These are phyloP conservation scores for Vanessa cardui DNA, from an alignment of 2,888 invertebrate species.

Conservation along the genomic window DNA sequence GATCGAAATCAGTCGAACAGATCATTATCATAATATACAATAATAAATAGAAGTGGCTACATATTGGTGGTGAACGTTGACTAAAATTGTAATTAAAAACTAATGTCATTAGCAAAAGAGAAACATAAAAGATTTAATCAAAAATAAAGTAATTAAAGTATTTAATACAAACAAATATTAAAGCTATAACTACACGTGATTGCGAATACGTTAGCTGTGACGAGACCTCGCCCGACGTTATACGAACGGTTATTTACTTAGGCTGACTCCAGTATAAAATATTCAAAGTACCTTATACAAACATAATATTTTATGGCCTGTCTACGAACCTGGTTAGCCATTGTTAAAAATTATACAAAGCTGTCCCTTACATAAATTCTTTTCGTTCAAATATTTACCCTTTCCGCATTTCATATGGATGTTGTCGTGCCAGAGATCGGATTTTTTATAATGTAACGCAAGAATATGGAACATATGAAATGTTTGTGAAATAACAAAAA, in stretches of 20 bases:
- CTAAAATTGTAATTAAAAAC: background rate
- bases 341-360: constrained; percentile 36
- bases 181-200: constrained; percentile 45
- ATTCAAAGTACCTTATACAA: constrained; percentile 62
- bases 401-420: constrained; percentile 17
- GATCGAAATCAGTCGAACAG: too few species aligned
- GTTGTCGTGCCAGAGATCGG: background rate
- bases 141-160: constrained; percentile 5
- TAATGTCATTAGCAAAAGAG: too few species aligned
- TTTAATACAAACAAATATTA: constrained; percentile 22
- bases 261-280: constrained; percentile 62
- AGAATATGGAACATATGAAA: background rate
- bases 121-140: too few species aligned
- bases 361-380: constrained; percentile 26
- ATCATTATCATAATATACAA: too few species aligned
- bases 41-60: too few species aligned
- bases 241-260: constrained; percentile 63
- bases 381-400: constrained; percentile 26
- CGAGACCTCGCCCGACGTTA: constrained; percentile 41
- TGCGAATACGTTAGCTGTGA: constrained; percentile 58
- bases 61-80: too few species aligned
- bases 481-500: too few species aligned
- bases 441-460: background rate
- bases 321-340: constrained; percentile 48
- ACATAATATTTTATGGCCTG: constrained; percentile 60